phyloP scores from a whole-genome alignment of 2,888 invertebrate species.

The Plebejus melissa region DNA sequence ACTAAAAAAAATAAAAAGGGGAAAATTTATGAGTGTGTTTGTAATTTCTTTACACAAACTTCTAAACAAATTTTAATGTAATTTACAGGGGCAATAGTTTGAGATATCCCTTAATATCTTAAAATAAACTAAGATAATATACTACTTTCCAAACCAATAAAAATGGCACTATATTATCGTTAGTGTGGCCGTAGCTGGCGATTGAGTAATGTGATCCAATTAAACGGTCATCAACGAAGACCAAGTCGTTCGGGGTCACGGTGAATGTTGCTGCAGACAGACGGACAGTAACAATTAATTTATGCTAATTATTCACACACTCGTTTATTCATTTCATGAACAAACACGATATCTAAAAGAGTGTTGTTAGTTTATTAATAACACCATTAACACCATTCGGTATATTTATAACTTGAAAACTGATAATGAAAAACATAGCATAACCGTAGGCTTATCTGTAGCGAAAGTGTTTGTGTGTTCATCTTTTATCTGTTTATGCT shows the following conservation, averaged over 20 bases:
- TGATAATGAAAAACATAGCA: too few species aligned
- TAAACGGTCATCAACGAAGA: slow-evolving; percentile 37
- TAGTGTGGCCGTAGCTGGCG: slow-evolving; percentile 14
- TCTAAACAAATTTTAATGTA: too few species aligned
- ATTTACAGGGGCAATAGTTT: too few species aligned
- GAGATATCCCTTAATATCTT: not conserved
- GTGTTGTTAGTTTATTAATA: not conserved
- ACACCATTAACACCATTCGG: too few species aligned
- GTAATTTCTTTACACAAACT: too few species aligned
- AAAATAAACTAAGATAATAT: too few species aligned
- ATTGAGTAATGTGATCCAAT: slow-evolving; percentile 29
- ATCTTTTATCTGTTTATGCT: too few species aligned
- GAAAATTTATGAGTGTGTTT: too few species aligned
- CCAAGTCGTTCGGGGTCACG: slow-evolving; percentile 31
- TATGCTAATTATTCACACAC: slow-evolving; percentile 11
- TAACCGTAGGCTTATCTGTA: too few species aligned
- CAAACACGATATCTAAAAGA: not conserved
- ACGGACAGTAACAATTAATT: not conserved
- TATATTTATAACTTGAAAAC: too few species aligned
- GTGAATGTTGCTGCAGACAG: slow-evolving; percentile 14
- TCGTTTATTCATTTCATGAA: not conserved
- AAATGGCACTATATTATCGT: not conserved
- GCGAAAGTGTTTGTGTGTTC: too few species aligned
- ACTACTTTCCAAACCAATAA: not conserved
- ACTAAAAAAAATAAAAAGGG: too few species aligned